Conservation (phyloP, 2,888 invertebrate genomes). For the Lomographa bimaculata region DNA sequence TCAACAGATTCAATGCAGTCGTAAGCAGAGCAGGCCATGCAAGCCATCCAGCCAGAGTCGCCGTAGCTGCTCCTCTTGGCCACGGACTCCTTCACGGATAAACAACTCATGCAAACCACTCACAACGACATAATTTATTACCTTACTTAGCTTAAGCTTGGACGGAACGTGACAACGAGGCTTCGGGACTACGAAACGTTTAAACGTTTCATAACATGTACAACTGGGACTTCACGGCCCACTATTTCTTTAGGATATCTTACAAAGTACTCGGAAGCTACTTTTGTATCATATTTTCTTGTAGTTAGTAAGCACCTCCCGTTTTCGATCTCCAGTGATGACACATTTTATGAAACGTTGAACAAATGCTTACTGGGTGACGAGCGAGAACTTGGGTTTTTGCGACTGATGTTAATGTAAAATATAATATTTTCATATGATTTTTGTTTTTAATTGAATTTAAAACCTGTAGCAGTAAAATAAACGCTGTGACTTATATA, state of each 20-base stretch:
- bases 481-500: too few relatives aligned
- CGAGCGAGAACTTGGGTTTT: slow-evolving; percentile 60
- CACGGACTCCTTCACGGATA: slow-evolving; percentile 68
- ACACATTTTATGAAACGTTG: slow-evolving; percentile 79
- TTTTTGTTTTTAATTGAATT: slow-evolving; percentile 38
- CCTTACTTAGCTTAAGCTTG: slow-evolving; percentile 65
- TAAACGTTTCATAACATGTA: slow-evolving; percentile 75
- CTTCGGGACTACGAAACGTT: slow-evolving; percentile 38
- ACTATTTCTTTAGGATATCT: slow-evolving; percentile 43
- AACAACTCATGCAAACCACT: slow-evolving; percentile 25
- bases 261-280: slow-evolving; percentile 35
- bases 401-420: slow-evolving; percentile 64
- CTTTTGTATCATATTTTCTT: slow-evolving; percentile 80
- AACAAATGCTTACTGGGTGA: slow-evolving; percentile 59
- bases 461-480: too few relatives aligned
- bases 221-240: slow-evolving; percentile 62
- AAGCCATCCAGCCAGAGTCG: slow-evolving; percentile 73
- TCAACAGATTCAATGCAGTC: slow-evolving; percentile 82
- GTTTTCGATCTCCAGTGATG: slow-evolving; percentile 47
- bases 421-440: slow-evolving; percentile 66
- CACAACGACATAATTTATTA: slow-evolving; percentile 58
- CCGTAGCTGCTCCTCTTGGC: slow-evolving; percentile 62
- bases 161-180: slow-evolving; percentile 52
- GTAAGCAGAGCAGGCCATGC: slow-evolving; percentile 83
- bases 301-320: slow-evolving; percentile 65